A percentile compares a stretch with the other conserved stretches of the same genome.
Conservation (phyloP, 2,113 vertebrate species). For the Platycercus adscitus region DNA sequence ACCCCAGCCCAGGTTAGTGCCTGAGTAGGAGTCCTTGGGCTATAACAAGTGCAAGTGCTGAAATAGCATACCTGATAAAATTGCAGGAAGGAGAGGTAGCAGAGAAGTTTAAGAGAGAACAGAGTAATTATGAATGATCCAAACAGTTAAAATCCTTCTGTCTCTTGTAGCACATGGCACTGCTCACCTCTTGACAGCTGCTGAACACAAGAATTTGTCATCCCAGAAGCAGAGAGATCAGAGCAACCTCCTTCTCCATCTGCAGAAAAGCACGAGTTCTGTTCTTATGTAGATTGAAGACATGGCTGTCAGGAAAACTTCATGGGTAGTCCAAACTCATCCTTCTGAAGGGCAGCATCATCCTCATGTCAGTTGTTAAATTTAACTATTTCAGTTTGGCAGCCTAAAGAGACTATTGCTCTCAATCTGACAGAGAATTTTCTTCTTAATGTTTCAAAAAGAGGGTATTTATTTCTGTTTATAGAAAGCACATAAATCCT, state of each 20-base stretch:
- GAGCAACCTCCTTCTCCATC: background rate
- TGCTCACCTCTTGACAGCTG: background rate
- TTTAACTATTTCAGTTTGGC: background rate
- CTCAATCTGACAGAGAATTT: background rate
- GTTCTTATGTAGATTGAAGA: background rate
- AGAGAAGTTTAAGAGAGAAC: background rate
- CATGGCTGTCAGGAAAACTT: background rate
- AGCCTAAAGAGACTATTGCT: background rate
- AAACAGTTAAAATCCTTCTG: background rate
- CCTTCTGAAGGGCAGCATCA: background rate
- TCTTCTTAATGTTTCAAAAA: background rate
- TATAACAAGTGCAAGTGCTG: background rate
- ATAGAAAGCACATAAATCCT: background rate
- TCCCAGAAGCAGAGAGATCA: background rate
- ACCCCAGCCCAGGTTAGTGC: background rate
- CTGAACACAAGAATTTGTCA: background rate
- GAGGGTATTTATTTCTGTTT: background rate
- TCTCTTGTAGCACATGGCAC: fast-evolving
- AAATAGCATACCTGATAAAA: background rate
- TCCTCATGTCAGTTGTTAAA: background rate
- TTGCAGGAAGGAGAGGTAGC: background rate
- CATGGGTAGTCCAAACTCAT: background rate
- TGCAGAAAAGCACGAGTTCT: background rate
- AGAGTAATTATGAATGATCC: background rate
- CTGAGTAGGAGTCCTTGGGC: background rate